These are phyloP conservation scores for Oostethus manadensis DNA, from an alignment of 2,113 vertebrate species.

Conservation along the genomic window DNA sequence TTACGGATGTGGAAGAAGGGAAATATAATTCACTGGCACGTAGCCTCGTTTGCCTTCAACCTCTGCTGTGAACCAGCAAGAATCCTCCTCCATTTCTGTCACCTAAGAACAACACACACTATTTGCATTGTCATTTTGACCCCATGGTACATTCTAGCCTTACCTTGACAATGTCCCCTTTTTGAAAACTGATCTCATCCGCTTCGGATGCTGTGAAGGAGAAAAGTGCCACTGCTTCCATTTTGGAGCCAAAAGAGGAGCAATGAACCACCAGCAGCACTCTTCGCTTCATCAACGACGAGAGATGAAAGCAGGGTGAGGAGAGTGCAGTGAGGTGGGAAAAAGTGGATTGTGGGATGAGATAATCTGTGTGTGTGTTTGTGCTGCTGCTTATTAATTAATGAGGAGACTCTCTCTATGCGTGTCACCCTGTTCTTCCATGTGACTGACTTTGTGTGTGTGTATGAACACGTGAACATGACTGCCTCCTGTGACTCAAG, in stretches of 20 bases:
- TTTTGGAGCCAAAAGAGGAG: constrained; percentile 29
- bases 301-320: constrained; percentile 24
- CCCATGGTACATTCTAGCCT: too few relatives aligned
- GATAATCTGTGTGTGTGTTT: constrained; percentile 30
- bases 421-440: constrained; percentile 38
- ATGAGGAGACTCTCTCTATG: constrained; percentile 44
- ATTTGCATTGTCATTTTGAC: background rate
- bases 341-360: constrained; percentile 18
- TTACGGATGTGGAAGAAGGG: constrained; percentile 86
- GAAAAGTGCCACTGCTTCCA: constrained; percentile 90
- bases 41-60: constrained; percentile 81
- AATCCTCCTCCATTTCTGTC: constrained; percentile 92
- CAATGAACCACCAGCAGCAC: background rate
- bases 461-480: constrained; percentile 32
- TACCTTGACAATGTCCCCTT: constrained; percentile 89
- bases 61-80: constrained; percentile 91
- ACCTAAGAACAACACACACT: constrained; percentile 71
- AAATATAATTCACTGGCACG: constrained; percentile 91
- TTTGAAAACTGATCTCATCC: constrained; percentile 84
- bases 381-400: constrained; percentile 51
- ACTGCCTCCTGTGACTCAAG: constrained; percentile 15
- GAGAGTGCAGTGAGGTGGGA: constrained; percentile 12
- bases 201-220: constrained; percentile 79
- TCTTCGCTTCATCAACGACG: constrained; percentile 37
- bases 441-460: constrained; percentile 33